Conservation (phyloP, 2,797 vertebrate genomes). For the Phalanger gymnotis region DNA sequence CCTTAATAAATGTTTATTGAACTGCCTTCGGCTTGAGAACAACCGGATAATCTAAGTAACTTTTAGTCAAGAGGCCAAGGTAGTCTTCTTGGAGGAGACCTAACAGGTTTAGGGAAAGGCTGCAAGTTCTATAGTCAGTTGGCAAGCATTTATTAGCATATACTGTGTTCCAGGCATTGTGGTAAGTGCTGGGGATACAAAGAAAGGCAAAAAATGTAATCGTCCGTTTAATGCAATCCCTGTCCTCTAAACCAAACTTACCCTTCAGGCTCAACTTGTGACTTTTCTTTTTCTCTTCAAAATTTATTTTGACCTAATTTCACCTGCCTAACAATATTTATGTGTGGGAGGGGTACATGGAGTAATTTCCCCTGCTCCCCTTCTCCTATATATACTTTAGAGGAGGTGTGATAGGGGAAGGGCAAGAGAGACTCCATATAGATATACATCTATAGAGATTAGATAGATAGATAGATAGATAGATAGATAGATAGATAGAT, state of each 20-base stretch:
- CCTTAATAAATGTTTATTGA: conserved; percentile 6
- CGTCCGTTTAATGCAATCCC: not conserved
- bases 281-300: not conserved
- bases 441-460: no score
- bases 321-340: not conserved
- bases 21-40: not conserved
- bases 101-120: not conserved
- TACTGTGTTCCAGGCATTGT: not conserved
- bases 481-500: no score
- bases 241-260: not conserved
- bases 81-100: not conserved
- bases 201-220: not conserved
- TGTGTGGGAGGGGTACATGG: not conserved
- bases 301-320: not conserved
- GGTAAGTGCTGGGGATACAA: not conserved
- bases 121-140: not conserved
- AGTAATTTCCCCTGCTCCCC: not conserved
- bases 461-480: no score
- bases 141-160: not conserved
- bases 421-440: no score
- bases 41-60: not conserved
- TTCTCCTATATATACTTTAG: not conserved
- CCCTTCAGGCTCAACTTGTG: not conserved
- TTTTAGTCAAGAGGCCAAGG: not conserved
- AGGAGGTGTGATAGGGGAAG: not conserved